Evolutionary conservation across 2,888 invertebrate species (phyloP).

Genomic region (Drosophila paucipuncta): DNA sequence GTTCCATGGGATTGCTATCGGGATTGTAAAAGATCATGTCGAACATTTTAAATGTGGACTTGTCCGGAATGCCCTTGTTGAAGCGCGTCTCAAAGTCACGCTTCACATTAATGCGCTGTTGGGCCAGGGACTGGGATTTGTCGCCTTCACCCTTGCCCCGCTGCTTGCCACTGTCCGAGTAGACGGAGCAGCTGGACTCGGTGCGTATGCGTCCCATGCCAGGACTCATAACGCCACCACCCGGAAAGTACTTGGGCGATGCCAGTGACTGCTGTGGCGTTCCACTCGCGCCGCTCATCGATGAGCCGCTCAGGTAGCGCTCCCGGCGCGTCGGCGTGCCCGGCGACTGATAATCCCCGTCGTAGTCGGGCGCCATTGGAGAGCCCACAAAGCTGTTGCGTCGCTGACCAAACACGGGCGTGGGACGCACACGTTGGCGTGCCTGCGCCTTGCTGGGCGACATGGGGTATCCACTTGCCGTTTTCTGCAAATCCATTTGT

Average conservation of each 20-base stretch:
- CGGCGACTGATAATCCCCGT: conserved; percentile 63
- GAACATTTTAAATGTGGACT: conserved; percentile 93
- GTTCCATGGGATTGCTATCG: conserved; percentile 90
- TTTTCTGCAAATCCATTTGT: conserved; percentile 82
- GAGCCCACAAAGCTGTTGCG: conserved; percentile 88
- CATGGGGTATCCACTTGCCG: conserved; percentile 70
- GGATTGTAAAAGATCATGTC: conserved; percentile 97
- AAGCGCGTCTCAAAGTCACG: conserved; percentile 82
- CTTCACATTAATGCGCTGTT: conserved; percentile 84
- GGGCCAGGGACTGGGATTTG: conserved; percentile 86
- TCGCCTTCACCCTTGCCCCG: conserved; percentile 83
- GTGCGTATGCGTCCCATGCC: conserved; percentile 83
- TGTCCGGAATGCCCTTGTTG: conserved; percentile 86
- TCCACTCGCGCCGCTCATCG: conserved; percentile 29
- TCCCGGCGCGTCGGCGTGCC: conserved; percentile 73
- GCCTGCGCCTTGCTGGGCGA: conserved; percentile 88
- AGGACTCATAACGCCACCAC: conserved; percentile 69
- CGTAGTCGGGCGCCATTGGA: conserved; percentile 62
- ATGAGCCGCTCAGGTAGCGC: conserved; percentile 78
- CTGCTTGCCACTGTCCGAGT: conserved; percentile 79
- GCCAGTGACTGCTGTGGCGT: conserved; percentile 51
- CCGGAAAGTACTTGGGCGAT: conserved; percentile 72
- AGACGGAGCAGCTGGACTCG: conserved; percentile 84
- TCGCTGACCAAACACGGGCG: conserved; percentile 88
- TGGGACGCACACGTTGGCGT: conserved; percentile 89